These are phyloP conservation scores for Dendroctonus valens DNA, from an alignment of 1,140 invertebrate species.

Conservation along the genomic window DNA sequence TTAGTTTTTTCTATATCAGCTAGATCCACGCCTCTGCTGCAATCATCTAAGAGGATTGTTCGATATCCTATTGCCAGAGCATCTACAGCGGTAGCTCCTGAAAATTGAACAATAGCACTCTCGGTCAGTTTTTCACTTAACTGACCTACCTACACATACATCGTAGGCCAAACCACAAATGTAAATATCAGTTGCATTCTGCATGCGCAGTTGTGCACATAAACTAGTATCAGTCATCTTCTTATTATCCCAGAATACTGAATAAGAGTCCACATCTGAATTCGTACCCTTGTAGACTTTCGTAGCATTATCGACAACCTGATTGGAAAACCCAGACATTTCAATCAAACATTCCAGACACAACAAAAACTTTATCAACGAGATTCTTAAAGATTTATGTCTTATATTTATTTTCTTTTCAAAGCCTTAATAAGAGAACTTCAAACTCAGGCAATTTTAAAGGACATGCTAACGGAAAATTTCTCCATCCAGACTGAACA, in stretches of 20 bases:
- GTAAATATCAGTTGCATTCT: constrained; percentile 88
- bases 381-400: background rate
- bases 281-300: constrained; percentile 93
- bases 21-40: constrained; percentile 81
- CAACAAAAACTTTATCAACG: too few species aligned
- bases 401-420: too few species aligned
- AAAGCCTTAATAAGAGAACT: too few species aligned
- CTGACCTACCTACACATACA: constrained; percentile 81
- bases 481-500: too few species aligned
- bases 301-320: constrained; percentile 69
- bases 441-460: too few species aligned
- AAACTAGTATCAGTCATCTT: constrained; percentile 85
- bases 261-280: constrained; percentile 94
- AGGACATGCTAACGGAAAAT: too few species aligned
- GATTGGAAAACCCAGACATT: constrained; percentile 13
- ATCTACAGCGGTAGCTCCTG: constrained; percentile 83
- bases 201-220: constrained; percentile 73
- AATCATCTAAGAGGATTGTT: constrained; percentile 88
- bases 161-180: constrained; percentile 95
- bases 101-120: background rate
- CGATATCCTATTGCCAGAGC: constrained; percentile 85
- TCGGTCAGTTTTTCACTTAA: background rate
- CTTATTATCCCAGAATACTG: constrained; percentile 97
- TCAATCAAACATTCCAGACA: background rate
- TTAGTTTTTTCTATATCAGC: constrained; percentile 82